Base-by-base conservation (phyloP, 2,797 vertebrate species). In the Melanotaenia parkinsoni region DNA sequence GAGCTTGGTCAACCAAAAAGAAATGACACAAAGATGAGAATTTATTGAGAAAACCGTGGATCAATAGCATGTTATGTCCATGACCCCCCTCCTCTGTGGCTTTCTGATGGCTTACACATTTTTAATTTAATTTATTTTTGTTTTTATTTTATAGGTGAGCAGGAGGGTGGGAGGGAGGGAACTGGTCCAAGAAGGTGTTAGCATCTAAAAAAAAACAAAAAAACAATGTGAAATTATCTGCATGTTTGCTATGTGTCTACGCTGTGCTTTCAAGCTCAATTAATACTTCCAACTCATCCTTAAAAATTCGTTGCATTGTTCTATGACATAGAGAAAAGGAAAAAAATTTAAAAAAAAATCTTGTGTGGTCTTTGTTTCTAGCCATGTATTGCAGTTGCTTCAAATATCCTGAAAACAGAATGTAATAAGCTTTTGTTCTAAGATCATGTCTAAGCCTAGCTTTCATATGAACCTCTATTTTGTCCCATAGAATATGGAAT, bases 401-500 rank as follows among this genome's bases (percentile, higher is more conserved):
- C 86, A 56, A 88, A 91, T 85, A 79, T 86, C 81, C 77, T 93
- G 92, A 89, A 84, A 91, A 93, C 73, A 91, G 84, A 93, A 93
- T 94, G 92, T 92, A 92, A 93, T 92, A 92, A 92, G 88, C 83
- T 86, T 90, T 90, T 93, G 85, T 91, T 93, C 90, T 93, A 90
- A 93, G 87, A 90, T 85, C 90, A 83, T 95, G 93, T 94, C 83
- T 89, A 91, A 94, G 87, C 81, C 86, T 94, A 98, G 97, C 96
- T 98, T 98, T 99, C 96, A 98, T 91, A 90, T 98, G 94, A 98
- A 98, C 96, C 98, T 99, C 96, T 99, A 99, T 98, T 99, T 96
- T 99, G 97, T 99, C 97, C 98, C 97, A 87, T 98, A 99, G 98
- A 99, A 98, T 99, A 98, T 99, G 98, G 98, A 99, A 98, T 99